Evolutionary conservation across 2,113 vertebrate species (phyloP).

Genomic region (Halcyon senegalensis): DNA sequence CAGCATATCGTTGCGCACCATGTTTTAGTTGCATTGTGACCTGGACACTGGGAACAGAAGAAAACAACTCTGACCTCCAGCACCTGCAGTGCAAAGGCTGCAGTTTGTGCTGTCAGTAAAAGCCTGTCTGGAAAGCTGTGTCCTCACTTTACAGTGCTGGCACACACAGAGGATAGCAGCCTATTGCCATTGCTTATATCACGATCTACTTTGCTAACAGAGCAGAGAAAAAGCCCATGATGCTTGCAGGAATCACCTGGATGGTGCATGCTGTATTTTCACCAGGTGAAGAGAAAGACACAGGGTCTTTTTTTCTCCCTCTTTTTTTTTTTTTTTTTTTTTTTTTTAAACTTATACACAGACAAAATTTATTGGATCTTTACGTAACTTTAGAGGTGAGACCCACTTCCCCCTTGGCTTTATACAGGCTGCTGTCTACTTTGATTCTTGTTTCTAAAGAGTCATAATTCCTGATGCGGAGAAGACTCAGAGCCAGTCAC

Average conservation of each 20-base stretch:
- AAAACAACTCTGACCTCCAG: neutral
- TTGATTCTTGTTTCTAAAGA: neutral
- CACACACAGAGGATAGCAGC: neutral
- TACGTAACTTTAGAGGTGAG: neutral
- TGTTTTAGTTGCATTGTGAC: neutral
- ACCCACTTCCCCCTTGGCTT: neutral
- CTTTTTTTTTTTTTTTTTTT: neutral
- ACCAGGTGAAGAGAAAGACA: neutral
- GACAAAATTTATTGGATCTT: neutral
- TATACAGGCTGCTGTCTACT: neutral
- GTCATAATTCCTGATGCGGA: neutral
- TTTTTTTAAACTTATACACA: neutral
- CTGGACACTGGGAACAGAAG: neutral
- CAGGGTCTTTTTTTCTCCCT: neutral
- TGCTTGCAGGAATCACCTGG: neutral
- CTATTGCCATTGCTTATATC: neutral
- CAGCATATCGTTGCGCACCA: too few species aligned
- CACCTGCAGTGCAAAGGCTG: neutral
- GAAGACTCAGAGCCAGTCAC: neutral
- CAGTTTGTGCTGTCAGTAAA: neutral
- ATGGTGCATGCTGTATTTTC: neutral
- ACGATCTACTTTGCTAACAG: neutral
- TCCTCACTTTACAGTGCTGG: neutral
- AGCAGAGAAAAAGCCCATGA: neutral
- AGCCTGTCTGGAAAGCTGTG: neutral